Conservation (phyloP, 2,888 invertebrate genomes). For the Amphipyra berbera region DNA sequence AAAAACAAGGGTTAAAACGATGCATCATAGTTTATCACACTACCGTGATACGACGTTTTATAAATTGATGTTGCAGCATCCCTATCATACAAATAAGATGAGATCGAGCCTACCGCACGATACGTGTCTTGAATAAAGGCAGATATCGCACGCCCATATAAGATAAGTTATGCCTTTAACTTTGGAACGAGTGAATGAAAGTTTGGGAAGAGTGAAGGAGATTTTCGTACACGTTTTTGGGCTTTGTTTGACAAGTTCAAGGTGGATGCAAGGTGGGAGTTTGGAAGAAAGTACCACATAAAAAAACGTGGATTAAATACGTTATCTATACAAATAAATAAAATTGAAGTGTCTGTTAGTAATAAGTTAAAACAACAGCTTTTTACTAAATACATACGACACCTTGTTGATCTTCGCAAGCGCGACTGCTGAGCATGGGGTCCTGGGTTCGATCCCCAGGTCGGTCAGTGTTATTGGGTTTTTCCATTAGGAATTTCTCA, state of each 20-base stretch:
- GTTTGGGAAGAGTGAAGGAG: slow-evolving; percentile 1
- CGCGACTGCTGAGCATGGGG: no score
- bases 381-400: no score
- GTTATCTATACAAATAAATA: no score
- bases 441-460: no score
- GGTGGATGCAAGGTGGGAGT: neutral
- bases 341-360: no score
- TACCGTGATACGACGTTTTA: slow-evolving; percentile 54
- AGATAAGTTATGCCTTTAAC: slow-evolving; percentile 32
- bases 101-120: slow-evolving; percentile 76
- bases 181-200: slow-evolving; percentile 8
- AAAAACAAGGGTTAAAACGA: slow-evolving; percentile 45
- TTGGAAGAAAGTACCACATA: no score
- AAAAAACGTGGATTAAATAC: no score
- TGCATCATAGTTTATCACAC: slow-evolving; percentile 39
- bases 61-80: slow-evolving; percentile 66
- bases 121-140: slow-evolving; percentile 71
- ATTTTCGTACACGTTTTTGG: neutral
- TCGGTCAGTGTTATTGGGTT: no score
- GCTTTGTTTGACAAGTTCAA: slow-evolving; percentile 5
- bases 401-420: no score
- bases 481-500: no score
- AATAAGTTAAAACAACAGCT: no score
- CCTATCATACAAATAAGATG: slow-evolving; percentile 70
- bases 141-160: slow-evolving; percentile 15